These are phyloP conservation scores for Allacma fusca DNA, from an alignment of 2,888 invertebrate genomes.

Conservation along the genomic window DNA sequence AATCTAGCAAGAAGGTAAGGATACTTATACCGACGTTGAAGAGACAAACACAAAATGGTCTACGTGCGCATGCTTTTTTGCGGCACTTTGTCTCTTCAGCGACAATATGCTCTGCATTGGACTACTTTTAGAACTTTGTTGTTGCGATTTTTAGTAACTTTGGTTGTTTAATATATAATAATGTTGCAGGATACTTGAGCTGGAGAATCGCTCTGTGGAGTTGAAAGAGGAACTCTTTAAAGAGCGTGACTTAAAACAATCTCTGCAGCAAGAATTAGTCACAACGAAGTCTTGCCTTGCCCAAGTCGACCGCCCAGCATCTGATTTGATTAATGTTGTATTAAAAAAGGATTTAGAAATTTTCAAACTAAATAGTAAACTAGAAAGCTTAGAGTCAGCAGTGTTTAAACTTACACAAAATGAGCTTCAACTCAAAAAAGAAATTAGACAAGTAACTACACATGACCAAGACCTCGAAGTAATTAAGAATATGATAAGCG, in stretches of 20 bases:
- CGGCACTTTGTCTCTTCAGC: no score
- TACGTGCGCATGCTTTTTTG: neutral
- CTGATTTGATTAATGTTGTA: constrained; percentile 5
- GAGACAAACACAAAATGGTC: neutral
- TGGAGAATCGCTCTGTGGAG: constrained; percentile 6
- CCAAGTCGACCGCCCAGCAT: neutral
- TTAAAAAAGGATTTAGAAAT: constrained; percentile 6
- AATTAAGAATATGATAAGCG: constrained; percentile 1
- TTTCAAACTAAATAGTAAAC: neutral
- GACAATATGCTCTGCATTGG: no score
- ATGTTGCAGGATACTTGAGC: neutral
- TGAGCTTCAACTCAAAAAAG: neutral
- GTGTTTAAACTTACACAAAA: neutral
- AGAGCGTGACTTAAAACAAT: constrained; percentile 11
- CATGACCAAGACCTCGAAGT: neutral
- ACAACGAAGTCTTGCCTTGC: neutral
- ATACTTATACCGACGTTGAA: neutral
- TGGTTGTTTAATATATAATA: no score
- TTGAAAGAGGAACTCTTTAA: neutral
- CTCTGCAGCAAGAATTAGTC: neutral
- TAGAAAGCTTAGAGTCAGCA: neutral
- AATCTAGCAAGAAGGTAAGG: constrained; percentile 26
- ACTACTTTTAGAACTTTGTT: no score
- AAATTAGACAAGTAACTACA: neutral
- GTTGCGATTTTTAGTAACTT: no score